phyloP scores from a whole-genome alignment of 2,888 invertebrate genomes.

The Pristionchus fissidentatus region DNA sequence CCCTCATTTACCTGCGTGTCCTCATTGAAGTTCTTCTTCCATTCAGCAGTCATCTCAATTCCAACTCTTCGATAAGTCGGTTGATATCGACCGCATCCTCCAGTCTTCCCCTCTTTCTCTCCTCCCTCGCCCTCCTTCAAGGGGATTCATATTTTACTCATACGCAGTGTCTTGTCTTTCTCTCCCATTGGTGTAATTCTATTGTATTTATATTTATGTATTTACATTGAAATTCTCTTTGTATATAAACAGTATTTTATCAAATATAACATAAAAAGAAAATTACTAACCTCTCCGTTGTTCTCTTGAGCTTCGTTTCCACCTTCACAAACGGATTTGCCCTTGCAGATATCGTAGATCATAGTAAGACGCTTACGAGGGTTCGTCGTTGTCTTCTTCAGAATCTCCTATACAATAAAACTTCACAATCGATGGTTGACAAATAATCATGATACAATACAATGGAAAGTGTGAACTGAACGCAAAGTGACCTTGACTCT shows the following conservation, averaged over 20 bases:
- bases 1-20: slow-evolving; percentile 84
- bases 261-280: background rate
- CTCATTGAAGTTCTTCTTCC: slow-evolving; percentile 95
- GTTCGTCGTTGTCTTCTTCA: slow-evolving; percentile 78
- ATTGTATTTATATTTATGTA: background rate
- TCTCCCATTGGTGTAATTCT: background rate
- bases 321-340: slow-evolving; percentile 97
- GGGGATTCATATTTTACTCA: background rate
- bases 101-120: slow-evolving; percentile 83
- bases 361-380: slow-evolving; percentile 93
- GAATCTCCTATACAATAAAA: slow-evolving; percentile 15
- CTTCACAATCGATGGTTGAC: background rate
- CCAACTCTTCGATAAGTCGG: slow-evolving; percentile 91
- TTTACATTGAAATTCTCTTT: background rate
- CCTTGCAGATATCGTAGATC: slow-evolving; percentile 97
- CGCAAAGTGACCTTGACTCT: slow-evolving; percentile 79
- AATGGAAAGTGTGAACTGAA: background rate
- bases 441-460: background rate
- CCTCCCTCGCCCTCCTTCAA: slow-evolving; percentile 57
- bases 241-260: background rate
- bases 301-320: slow-evolving; percentile 84
- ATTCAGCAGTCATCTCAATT: slow-evolving; percentile 94
- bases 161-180: background rate
- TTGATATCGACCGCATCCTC: slow-evolving; percentile 98
- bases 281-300: slow-evolving; percentile 38